These are phyloP conservation scores for Drosophila longiperda DNA, from an alignment of 2,888 invertebrate genomes.

Conservation along the genomic window DNA sequence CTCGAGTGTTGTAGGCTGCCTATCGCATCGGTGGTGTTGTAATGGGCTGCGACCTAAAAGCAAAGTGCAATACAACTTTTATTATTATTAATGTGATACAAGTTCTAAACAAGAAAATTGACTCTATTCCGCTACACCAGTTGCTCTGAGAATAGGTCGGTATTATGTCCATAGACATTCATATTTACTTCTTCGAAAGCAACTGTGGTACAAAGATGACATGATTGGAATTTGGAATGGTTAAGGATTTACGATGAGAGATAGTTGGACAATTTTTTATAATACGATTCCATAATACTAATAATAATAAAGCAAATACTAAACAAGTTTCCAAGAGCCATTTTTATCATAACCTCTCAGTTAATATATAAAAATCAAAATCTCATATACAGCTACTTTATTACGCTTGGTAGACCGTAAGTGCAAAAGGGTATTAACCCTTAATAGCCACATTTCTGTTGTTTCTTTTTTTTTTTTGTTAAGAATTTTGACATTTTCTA, in stretches of 20 bases:
- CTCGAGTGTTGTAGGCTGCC: constrained; percentile 19
- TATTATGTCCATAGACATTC: background rate
- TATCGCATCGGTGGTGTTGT: constrained; percentile 26
- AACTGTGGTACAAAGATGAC: background rate
- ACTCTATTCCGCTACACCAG: background rate
- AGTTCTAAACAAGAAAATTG: background rate
- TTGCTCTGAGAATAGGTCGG: background rate
- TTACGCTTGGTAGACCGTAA: background rate
- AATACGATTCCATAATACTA: background rate
- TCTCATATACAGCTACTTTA: constrained; percentile 12
- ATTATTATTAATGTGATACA: constrained; percentile 2
- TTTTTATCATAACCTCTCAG: background rate
- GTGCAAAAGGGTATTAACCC: constrained; percentile 36
- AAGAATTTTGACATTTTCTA: constrained; percentile 15
- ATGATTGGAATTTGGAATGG: background rate
- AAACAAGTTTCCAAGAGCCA: background rate
- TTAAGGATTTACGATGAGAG: background rate
- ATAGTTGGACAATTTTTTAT: background rate
- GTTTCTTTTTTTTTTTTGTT: background rate
- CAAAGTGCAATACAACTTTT: background rate
- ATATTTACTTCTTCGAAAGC: background rate
- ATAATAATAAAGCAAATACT: background rate
- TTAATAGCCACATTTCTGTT: background rate
- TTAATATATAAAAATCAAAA: background rate
- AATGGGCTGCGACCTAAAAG: constrained; percentile 13